Percentiles rank a stretch among this genome's conserved stretches.
These are phyloP conservation scores for Eolophus roseicapilla DNA, from an alignment of 2,113 vertebrate species.

Conservation along the genomic window DNA sequence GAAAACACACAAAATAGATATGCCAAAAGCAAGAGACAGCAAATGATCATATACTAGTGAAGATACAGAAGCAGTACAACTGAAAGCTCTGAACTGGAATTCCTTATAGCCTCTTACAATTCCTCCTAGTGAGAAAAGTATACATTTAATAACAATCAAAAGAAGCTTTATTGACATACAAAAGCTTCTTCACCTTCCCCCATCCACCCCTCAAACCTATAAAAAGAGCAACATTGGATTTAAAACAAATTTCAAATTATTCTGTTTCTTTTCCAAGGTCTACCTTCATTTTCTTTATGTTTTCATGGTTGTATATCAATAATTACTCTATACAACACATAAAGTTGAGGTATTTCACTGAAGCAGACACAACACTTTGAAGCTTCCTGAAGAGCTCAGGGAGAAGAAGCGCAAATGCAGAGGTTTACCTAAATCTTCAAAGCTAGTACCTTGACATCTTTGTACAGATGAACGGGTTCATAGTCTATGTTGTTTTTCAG, in stretches of 20 bases:
- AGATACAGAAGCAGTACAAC: not conserved
- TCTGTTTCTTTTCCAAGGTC: not conserved
- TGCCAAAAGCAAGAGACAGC: not conserved
- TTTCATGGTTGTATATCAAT: not conserved
- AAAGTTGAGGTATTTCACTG: not conserved
- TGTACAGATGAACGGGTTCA: slow-evolving; percentile 96
- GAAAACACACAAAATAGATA: not conserved
- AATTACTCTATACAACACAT: not conserved
- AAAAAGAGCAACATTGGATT: not conserved
- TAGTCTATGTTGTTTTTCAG: slow-evolving; percentile 98
- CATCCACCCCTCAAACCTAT: not conserved
- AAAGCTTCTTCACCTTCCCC: not conserved
- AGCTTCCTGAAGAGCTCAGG: not conserved
- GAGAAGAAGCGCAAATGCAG: not conserved
- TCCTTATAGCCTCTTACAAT: not conserved
- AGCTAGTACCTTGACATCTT: slow-evolving; percentile 94
- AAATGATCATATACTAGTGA: not conserved
- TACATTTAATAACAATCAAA: not conserved
- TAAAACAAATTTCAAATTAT: not conserved
- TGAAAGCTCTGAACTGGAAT: not conserved
- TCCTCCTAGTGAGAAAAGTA: not conserved
- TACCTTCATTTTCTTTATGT: not conserved
- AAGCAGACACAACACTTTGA: not conserved
- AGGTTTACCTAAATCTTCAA: not conserved
- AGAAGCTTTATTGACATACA: not conserved